Conservation (phyloP, 2,113 vertebrate species). For the Monarcha castaneiventris region DNA sequence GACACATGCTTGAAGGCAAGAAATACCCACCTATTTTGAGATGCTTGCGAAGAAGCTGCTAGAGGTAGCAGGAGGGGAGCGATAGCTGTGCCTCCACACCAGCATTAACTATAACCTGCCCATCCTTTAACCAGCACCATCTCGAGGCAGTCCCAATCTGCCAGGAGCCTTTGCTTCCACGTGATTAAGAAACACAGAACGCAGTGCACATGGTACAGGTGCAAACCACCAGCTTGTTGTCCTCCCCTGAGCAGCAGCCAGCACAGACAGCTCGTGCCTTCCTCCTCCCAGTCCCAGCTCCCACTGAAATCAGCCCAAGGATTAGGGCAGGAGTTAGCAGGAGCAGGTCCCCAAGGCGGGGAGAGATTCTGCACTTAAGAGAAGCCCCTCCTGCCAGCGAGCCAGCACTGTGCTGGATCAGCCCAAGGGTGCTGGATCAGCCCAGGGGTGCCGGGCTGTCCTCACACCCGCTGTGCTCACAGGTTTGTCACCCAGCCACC, state of each 20-base stretch:
- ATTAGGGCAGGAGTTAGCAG: accelerated
- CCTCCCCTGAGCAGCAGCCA: not conserved
- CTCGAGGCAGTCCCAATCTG: not conserved
- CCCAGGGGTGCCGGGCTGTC: accelerated
- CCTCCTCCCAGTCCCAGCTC: not conserved
- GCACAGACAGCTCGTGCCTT: accelerated
- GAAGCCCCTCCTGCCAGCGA: accelerated
- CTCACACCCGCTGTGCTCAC: accelerated
- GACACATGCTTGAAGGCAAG: not conserved
- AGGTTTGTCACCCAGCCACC: not conserved
- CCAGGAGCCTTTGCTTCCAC: not conserved
- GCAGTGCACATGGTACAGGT: accelerated
- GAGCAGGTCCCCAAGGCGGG: not conserved
- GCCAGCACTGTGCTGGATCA: accelerated
- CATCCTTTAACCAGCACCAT: not conserved
- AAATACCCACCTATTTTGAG: not conserved
- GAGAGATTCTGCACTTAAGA: accelerated
- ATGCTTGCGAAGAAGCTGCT: not conserved
- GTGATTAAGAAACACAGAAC: not conserved
- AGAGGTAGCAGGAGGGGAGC: not conserved
- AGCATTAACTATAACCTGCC: not conserved
- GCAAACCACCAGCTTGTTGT: not conserved
- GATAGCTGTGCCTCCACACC: not conserved
- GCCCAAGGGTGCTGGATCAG: accelerated
- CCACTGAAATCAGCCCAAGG: not conserved